A percentile compares a stretch with the other conserved stretches of the same genome.
Evolutionary conservation across 1,140 invertebrate species (phyloP).

Genomic region (Reticulitermes speratus): DNA sequence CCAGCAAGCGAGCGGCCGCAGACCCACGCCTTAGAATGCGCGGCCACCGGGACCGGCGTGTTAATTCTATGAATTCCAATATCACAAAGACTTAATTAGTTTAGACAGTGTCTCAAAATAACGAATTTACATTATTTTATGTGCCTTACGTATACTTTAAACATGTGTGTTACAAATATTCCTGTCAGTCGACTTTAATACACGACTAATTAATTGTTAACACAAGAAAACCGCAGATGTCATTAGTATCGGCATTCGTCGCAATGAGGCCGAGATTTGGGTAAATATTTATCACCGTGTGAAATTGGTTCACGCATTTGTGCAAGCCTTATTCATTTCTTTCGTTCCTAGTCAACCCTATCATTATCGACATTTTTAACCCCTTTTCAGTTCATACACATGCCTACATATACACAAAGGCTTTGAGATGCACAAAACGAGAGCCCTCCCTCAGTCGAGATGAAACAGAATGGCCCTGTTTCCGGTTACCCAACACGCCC

Average conservation of each 20-base stretch:
- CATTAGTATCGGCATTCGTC: not conserved
- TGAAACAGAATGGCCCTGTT: not conserved
- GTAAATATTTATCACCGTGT: slow-evolving; percentile 1
- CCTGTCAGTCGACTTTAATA: too few relatives aligned
- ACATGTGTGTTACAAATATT: too few relatives aligned
- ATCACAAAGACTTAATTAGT: too few relatives aligned
- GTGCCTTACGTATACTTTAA: too few relatives aligned
- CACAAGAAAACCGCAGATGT: too few relatives aligned
- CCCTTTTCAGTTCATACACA: not conserved
- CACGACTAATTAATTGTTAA: too few relatives aligned
- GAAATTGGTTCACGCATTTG: not conserved
- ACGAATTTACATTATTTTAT: too few relatives aligned
- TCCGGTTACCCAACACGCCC: slow-evolving; percentile 11
- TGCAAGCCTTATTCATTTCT: not conserved
- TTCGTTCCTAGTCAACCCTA: not conserved
- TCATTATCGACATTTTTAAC: not conserved
- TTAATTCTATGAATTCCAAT: too few relatives aligned
- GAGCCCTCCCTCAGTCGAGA: not conserved
- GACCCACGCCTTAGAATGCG: too few relatives aligned
- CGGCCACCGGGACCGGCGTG: too few relatives aligned
- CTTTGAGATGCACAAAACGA: slow-evolving; percentile 1
- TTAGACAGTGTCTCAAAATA: too few relatives aligned
- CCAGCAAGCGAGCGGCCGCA: too few relatives aligned
- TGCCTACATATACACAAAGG: not conserved
- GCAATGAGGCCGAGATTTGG: not conserved